These are phyloP conservation scores for Xenus cinereus DNA, from an alignment of 2,113 vertebrate genomes.

Conservation along the genomic window DNA sequence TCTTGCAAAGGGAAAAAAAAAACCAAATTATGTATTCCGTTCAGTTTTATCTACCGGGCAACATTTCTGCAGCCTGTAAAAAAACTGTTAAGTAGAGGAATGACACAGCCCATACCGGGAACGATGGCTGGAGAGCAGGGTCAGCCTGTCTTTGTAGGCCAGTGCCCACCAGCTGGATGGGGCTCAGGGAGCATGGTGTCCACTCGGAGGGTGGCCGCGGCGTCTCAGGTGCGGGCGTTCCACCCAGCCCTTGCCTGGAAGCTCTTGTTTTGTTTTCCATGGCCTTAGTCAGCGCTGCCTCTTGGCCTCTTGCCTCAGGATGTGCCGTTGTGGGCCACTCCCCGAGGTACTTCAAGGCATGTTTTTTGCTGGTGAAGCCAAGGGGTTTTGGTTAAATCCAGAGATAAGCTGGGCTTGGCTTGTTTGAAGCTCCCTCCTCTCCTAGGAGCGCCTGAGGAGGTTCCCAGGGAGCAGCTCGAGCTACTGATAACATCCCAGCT, in stretches of 20 bases:
- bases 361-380: neutral
- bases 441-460: neutral
- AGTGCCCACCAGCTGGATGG: accelerated
- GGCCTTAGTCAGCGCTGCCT: neutral
- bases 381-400: neutral
- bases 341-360: neutral
- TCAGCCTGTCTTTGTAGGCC: neutral
- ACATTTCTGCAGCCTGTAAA: neutral
- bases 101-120: accelerated
- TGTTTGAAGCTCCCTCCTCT: neutral
- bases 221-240: accelerated
- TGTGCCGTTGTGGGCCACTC: neutral
- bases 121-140: neutral
- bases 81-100: accelerated
- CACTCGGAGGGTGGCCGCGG: accelerated
- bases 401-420: neutral
- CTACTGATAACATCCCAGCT: neutral
- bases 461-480: neutral
- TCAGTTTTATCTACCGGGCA: neutral
- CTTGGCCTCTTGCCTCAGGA: neutral
- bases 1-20: neutral
- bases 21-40: neutral
- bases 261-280: neutral
- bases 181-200: accelerated
- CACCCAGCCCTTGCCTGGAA: neutral